Conservation (phyloP, 2,888 invertebrate species). For the Drosophila mulleri region DNA sequence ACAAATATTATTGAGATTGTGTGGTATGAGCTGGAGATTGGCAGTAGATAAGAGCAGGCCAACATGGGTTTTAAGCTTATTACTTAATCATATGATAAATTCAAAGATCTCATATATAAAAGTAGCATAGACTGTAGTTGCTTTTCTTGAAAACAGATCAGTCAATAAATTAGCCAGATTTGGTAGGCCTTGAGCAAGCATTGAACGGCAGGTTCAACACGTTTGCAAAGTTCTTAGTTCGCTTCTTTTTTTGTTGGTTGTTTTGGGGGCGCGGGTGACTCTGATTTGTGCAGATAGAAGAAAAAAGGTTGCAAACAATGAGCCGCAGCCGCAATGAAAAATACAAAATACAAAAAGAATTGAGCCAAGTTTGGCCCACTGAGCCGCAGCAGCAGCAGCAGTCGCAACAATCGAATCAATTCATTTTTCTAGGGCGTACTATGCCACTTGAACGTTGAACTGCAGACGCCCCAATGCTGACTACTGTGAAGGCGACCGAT, state of each 20-base stretch:
- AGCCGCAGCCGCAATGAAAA: constrained; percentile 26
- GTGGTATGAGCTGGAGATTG: too few species aligned
- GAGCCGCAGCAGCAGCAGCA: constrained; percentile 27
- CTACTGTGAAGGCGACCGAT: constrained; percentile 81
- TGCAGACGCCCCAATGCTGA: constrained; percentile 84
- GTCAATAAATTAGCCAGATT: neutral
- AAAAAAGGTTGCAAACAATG: constrained; percentile 57
- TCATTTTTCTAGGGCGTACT: constrained; percentile 84
- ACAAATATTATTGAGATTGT: too few species aligned
- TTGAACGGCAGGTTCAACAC: neutral
- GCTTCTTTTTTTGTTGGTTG: neutral
- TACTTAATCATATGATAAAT: too few species aligned
- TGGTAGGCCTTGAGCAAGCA: neutral
- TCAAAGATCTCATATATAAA: too few species aligned
- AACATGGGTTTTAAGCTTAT: too few species aligned
- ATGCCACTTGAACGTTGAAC: constrained; percentile 85
- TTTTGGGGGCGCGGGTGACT: constrained; percentile 41
- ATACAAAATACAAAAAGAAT: constrained; percentile 16
- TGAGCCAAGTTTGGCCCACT: constrained; percentile 49
- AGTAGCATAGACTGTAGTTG: too few species aligned
- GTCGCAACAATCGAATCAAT: constrained; percentile 78
- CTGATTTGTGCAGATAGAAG: constrained; percentile 69
- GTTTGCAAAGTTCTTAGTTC: neutral
- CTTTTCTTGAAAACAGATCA: too few species aligned
- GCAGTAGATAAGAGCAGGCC: too few species aligned